A percentile compares a stretch with the other conserved stretches of the same genome.
These are phyloP conservation scores for Drosophila anomalata DNA, from an alignment of 2,888 invertebrate species.

Conservation along the genomic window DNA sequence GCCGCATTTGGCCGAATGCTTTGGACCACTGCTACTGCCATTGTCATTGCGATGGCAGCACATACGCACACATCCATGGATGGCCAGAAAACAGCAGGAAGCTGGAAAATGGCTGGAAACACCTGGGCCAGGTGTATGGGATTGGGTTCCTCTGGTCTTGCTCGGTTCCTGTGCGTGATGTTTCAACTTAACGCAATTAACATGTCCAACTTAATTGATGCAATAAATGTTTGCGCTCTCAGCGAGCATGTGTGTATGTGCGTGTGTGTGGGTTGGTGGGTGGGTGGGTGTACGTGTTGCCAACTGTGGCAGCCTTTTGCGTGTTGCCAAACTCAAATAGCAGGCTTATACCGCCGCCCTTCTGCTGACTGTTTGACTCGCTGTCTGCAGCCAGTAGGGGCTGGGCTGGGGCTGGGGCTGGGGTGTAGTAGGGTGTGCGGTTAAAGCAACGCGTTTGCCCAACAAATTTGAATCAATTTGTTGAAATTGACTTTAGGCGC, in stretches of 20 bases:
- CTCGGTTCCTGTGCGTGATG: slow-evolving; percentile 70
- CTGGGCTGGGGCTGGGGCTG: background rate
- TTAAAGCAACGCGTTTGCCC: slow-evolving; percentile 53
- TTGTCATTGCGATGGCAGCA: slow-evolving; percentile 53
- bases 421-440: slow-evolving; percentile 5
- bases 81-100: slow-evolving; percentile 17
- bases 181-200: slow-evolving; percentile 80
- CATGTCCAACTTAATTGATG: slow-evolving; percentile 81
- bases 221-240: slow-evolving; percentile 75
- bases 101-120: slow-evolving; percentile 24
- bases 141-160: background rate
- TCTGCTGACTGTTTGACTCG: slow-evolving; percentile 35
- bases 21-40: slow-evolving; percentile 35
- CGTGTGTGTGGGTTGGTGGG: slow-evolving; percentile 8
- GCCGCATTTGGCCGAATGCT: slow-evolving; percentile 40
- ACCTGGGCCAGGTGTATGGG: slow-evolving; percentile 15
- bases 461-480: slow-evolving; percentile 79
- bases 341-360: slow-evolving; percentile 35
- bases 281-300: slow-evolving; percentile 49
- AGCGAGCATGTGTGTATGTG: slow-evolving; percentile 12
- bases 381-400: background rate
- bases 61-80: slow-evolving; percentile 15
- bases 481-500: slow-evolving; percentile 77
- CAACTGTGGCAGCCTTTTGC: slow-evolving; percentile 70
- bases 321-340: slow-evolving; percentile 67